phyloP scores from a whole-genome alignment of 2,113 vertebrate species.

The Sebastes fasciatus region DNA sequence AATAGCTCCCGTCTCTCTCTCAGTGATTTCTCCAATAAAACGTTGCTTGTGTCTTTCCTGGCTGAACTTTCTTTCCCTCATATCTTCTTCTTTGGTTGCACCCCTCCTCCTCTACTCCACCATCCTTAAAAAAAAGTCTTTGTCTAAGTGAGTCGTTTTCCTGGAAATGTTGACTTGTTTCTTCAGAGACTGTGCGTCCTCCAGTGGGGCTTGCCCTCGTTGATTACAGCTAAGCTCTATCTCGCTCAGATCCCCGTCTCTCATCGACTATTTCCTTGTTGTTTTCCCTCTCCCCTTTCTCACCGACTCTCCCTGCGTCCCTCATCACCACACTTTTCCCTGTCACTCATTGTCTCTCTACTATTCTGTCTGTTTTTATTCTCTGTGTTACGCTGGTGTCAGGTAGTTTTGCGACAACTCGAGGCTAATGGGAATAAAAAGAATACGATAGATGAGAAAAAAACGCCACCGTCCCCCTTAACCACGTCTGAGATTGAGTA shows the following conservation, averaged over 20 bases:
- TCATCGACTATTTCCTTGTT: slow-evolving; percentile 38
- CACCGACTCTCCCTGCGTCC: slow-evolving; percentile 26
- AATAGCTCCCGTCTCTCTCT: slow-evolving; percentile 1
- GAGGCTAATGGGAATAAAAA: slow-evolving; percentile 61
- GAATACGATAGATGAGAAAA: slow-evolving; percentile 11
- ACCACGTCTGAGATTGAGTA: slow-evolving; percentile 15
- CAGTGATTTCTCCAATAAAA: slow-evolving; percentile 10
- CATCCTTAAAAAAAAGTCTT: slow-evolving; percentile 21
- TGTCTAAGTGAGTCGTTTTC: slow-evolving; percentile 57
- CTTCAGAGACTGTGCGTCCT: slow-evolving; percentile 43
- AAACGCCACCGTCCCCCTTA: slow-evolving; percentile 10
- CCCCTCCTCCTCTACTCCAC: background rate
- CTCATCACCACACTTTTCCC: slow-evolving; percentile 22
- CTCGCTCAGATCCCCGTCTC: slow-evolving; percentile 29
- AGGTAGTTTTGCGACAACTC: slow-evolving; percentile 43
- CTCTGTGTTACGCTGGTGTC: background rate
- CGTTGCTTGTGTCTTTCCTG: background rate
- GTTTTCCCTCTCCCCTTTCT: slow-evolving; percentile 38
- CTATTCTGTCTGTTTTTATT: slow-evolving; percentile 3
- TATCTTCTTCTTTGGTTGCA: background rate
- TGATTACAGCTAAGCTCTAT: slow-evolving; percentile 65
- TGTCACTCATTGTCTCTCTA: slow-evolving; percentile 34
- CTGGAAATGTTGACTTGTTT: slow-evolving; percentile 57
- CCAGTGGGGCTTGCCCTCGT: slow-evolving; percentile 49
- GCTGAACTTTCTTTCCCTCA: background rate